phyloP scores from a whole-genome alignment of 2,888 invertebrate genomes.

The Coleophora deauratella region DNA sequence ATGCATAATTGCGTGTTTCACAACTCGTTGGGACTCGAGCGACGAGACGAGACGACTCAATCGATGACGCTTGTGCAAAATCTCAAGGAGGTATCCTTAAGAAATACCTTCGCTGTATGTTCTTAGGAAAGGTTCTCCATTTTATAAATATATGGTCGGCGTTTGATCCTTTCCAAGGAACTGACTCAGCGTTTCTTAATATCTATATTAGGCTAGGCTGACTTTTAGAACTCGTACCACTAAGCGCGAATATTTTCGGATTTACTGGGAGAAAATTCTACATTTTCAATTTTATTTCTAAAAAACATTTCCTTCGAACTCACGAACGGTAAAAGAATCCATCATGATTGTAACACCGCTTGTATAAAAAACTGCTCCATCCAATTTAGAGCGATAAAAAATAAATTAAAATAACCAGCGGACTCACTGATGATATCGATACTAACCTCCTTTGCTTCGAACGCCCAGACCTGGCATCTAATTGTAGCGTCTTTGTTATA shows the following conservation, averaged over 20 bases:
- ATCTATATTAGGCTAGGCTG: not conserved
- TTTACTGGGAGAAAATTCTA: no score
- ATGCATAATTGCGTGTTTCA: conserved; percentile 42
- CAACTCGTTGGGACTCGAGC: conserved; percentile 2
- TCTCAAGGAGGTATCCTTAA: conserved; percentile 1
- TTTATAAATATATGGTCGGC: no score
- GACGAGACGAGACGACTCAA: conserved; percentile 15
- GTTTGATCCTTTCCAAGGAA: not conserved
- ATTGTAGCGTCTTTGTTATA: conserved; percentile 69
- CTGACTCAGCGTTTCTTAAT: not conserved
- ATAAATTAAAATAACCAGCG: conserved; percentile 67
- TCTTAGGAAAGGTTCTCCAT: no score
- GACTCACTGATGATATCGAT: conserved; percentile 62
- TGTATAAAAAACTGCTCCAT: conserved; percentile 56
- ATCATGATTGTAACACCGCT: conserved; percentile 47
- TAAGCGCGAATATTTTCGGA: no score
- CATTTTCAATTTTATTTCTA: no score
- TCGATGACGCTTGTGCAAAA: conserved; percentile 10
- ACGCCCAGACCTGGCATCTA: conserved; percentile 55
- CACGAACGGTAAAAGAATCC: conserved; percentile 22
- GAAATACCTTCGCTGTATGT: no score
- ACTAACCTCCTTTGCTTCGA: conserved; percentile 55
- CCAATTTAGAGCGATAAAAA: conserved; percentile 68
- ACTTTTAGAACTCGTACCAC: no score
- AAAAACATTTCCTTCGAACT: not conserved